These are phyloP conservation scores for Malacoctenus gilli DNA, from an alignment of 2,797 vertebrate genomes.

Conservation along the genomic window DNA sequence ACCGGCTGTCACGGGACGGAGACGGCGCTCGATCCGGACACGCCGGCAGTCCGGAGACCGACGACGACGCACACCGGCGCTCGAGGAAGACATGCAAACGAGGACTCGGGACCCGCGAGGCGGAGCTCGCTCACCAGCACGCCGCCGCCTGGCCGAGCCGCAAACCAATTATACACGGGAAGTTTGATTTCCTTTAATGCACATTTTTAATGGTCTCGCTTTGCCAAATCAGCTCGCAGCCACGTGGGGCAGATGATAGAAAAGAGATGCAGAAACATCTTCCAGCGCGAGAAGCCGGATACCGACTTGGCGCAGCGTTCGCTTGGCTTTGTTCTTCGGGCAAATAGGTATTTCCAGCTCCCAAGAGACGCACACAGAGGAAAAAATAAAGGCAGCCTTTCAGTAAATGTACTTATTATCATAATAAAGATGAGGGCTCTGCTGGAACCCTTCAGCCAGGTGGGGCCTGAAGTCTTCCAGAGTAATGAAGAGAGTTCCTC, in stretches of 20 bases:
- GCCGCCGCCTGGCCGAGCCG: no score
- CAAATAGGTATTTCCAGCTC: conserved; percentile 35
- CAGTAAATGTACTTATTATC: conserved; percentile 8
- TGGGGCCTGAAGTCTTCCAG: conserved; percentile 14
- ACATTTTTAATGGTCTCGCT: conserved; percentile 51
- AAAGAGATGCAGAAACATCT: conserved; percentile 56
- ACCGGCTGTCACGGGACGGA: no score
- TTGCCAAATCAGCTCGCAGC: conserved; percentile 40
- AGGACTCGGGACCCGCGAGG: conserved; percentile 26
- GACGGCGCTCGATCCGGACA: no score
- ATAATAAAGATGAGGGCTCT: conserved; percentile 4
- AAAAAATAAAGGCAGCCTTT: neutral
- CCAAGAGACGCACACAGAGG: conserved; percentile 7
- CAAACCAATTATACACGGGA: conserved; percentile 38
- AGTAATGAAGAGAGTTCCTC: conserved; percentile 22
- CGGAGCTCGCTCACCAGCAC: no score
- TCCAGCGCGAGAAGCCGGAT: conserved; percentile 20
- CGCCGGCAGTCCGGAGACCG: no score
- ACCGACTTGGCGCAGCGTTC: conserved; percentile 36
- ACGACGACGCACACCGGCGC: no score
- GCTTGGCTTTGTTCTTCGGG: conserved; percentile 20
- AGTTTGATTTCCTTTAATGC: conserved; percentile 52
- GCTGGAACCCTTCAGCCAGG: conserved; percentile 1
- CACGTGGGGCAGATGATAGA: conserved; percentile 35
- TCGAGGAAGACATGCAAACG: no score